These are phyloP conservation scores for Philhelius pedissequus DNA, from an alignment of 2,888 invertebrate genomes.

Conservation along the genomic window DNA sequence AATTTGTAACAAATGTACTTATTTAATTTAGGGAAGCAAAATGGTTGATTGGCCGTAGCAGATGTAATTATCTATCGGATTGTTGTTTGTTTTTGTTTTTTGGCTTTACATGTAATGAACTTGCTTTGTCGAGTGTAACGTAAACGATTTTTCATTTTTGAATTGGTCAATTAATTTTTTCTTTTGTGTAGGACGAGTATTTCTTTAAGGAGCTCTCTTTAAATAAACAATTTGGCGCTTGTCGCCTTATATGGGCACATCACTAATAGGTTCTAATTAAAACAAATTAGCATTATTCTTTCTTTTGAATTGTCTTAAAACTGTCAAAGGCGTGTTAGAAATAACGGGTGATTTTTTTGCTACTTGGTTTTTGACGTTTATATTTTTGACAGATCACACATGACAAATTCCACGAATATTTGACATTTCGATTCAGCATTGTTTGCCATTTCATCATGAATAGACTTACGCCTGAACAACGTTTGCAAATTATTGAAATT, in stretches of 20 bases:
- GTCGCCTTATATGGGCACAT: conserved; percentile 54
- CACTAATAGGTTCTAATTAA: conserved; percentile 6
- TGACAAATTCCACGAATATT: no score
- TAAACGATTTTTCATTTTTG: conserved; percentile 53
- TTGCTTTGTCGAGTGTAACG: conserved; percentile 14
- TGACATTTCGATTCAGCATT: no score
- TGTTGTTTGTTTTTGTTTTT: not conserved
- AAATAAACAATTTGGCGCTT: conserved; percentile 24
- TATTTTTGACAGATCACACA: no score
- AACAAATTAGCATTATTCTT: not conserved
- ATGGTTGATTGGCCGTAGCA: conserved; percentile 48
- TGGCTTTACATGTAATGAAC: conserved; percentile 12
- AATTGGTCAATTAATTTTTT: conserved; percentile 62
- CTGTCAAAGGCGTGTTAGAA: not conserved
- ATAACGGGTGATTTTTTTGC: no score
- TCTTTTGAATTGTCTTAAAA: not conserved
- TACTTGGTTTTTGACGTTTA: no score
- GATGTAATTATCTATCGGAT: conserved; percentile 30
- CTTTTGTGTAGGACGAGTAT: conserved; percentile 14
- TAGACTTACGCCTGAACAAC: no score
- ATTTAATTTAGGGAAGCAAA: conserved; percentile 19
- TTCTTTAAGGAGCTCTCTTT: not conserved
- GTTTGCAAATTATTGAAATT: no score
- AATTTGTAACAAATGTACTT: not conserved
- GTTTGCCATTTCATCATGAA: no score